A percentile compares a stretch with the other conserved stretches of the same genome.
Conservation (phyloP, 2,113 vertebrate species). For the Mormyrus iriodes region DNA sequence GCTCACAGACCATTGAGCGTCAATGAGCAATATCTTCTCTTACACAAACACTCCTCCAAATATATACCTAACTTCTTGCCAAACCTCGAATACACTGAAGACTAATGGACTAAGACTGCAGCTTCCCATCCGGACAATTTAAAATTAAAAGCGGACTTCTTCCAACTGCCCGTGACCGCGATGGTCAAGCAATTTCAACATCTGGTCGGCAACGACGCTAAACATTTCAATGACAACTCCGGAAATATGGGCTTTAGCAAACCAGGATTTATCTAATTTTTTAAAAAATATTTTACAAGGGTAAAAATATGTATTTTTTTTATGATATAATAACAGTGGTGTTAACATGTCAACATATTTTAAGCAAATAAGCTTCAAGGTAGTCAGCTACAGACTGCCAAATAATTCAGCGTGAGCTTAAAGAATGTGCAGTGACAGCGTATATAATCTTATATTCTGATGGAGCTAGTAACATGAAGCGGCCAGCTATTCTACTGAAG, state of each 20-base stretch:
- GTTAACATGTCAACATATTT: background rate
- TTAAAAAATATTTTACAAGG: background rate
- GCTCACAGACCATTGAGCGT: slow-evolving; percentile 45
- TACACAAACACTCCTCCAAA: slow-evolving; percentile 40
- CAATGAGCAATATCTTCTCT: slow-evolving; percentile 43
- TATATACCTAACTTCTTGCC: slow-evolving; percentile 19
- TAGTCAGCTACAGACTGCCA: background rate
- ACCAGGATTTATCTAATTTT: background rate
- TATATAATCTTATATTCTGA: background rate
- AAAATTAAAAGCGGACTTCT: background rate
- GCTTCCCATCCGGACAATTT: background rate
- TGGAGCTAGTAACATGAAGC: background rate
- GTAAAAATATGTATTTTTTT: background rate
- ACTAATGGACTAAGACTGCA: background rate
- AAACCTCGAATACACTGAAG: background rate
- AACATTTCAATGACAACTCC: background rate
- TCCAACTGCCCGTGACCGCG: background rate
- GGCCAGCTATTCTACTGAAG: background rate
- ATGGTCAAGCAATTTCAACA: background rate
- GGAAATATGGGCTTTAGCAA: background rate
- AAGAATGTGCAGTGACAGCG: background rate
- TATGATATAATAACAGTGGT: background rate
- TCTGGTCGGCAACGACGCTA: background rate
- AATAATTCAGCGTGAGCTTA: background rate
- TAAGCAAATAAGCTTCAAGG: background rate